phyloP scores from a whole-genome alignment of 2,888 invertebrate genomes.

The Unio pictorum region DNA sequence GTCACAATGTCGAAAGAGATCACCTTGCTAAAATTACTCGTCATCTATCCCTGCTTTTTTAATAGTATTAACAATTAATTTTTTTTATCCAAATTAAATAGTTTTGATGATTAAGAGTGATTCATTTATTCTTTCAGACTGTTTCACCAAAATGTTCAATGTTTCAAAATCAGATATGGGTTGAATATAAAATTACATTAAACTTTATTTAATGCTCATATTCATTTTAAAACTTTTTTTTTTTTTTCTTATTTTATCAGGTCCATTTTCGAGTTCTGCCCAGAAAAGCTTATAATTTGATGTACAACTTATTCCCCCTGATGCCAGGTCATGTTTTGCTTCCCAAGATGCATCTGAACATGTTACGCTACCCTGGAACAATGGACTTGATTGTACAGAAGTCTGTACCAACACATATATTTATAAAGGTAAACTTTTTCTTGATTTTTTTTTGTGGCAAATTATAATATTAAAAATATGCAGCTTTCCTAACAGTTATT shows the following conservation, averaged over 20 bases:
- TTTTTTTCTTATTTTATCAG: conserved; percentile 51
- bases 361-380: conserved; percentile 68
- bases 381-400: conserved; percentile 77
- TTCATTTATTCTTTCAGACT: too few relatives aligned
- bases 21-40: too few relatives aligned
- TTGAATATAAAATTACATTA: not conserved
- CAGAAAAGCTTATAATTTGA: conserved; percentile 65
- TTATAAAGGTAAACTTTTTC: conserved; percentile 74
- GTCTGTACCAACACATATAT: conserved; percentile 79
- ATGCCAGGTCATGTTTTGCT: conserved; percentile 82
- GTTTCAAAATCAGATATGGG: too few relatives aligned
- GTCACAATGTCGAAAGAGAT: too few relatives aligned
- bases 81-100: too few relatives aligned
- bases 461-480: too few relatives aligned
- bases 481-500: too few relatives aligned
- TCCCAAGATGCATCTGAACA: conserved; percentile 75
- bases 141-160: too few relatives aligned
- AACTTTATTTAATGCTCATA: not conserved
- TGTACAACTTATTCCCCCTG: conserved; percentile 86
- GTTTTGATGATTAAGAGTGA: too few relatives aligned
- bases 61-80: too few relatives aligned
- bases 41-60: too few relatives aligned
- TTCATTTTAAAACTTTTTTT: not conserved
- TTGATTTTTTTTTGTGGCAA: too few relatives aligned
- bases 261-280: conserved; percentile 72